Conservation (phyloP, 30 jellyfish, hydroid and myxozoan species). For the Cassiopea xamachana region DNA sequence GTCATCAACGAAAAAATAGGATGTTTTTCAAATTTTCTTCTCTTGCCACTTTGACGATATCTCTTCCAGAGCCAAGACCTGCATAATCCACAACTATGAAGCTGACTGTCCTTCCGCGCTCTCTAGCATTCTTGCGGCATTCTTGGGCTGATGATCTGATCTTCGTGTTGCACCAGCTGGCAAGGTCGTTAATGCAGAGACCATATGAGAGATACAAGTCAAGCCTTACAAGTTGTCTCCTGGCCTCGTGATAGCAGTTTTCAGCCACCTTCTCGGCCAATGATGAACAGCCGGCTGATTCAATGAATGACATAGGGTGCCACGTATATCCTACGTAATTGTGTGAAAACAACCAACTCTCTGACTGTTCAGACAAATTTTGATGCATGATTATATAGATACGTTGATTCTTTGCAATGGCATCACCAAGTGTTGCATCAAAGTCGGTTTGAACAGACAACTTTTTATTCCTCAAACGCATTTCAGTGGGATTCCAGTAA, state of each 20-base stretch:
- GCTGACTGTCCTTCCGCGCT: constrained; percentile 60
- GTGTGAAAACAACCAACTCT: constrained; percentile 44
- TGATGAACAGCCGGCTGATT: constrained; percentile 36
- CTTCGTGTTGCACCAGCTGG: constrained; percentile 49
- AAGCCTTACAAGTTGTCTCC: constrained; percentile 60
- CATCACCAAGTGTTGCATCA: constrained; percentile 66
- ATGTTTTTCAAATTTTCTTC: constrained; percentile 61
- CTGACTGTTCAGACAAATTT: constrained; percentile 16
- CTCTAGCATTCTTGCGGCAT: constrained; percentile 54
- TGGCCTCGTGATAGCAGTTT: constrained; percentile 69
- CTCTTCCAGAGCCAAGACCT: constrained; percentile 45
- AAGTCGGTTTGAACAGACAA: constrained; percentile 46
- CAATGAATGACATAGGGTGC: constrained; percentile 62
- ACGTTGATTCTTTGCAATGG: constrained; percentile 60
- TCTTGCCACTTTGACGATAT: constrained; percentile 71
- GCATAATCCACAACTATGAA: constrained; percentile 81
- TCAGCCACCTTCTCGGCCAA: constrained; percentile 63
- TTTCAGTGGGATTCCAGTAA: constrained; percentile 60
- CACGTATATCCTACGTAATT: constrained; percentile 84
- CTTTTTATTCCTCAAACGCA: constrained; percentile 11
- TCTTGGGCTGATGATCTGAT: constrained; percentile 32
- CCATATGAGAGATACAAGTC: constrained; percentile 80
- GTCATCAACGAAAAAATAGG: background rate
- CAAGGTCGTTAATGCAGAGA: constrained; percentile 77
- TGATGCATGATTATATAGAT: constrained; percentile 75